Evolutionary conservation across 2,797 vertebrate species (phyloP), one percentile per base, ranked within the genome.

Genomic region (Podarcis siculus): DNA sequence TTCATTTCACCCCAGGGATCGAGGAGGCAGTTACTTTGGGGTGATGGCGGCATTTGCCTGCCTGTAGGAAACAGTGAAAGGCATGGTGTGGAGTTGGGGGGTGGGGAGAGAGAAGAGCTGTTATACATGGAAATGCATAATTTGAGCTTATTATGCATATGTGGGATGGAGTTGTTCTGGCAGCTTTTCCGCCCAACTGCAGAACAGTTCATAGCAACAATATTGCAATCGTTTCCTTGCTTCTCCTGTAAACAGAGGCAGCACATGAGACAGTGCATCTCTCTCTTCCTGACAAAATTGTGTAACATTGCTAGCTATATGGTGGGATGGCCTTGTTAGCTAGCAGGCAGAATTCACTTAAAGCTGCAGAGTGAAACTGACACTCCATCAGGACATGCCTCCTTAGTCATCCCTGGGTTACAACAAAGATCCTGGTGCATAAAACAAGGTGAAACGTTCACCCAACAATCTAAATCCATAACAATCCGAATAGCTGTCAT

Each of bases 181-280:
- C 66, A 7, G 4, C 88, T 66, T 35, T 35, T 45, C 89, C 23
- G 32, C 37, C 39, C 37, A 67, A 72, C 61, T 86, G 25, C 15
- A 69, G 32, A 73, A 69, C 19, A 76, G 13, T 27, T 82, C 79
- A 45, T 35, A 86, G 64, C 45, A 66, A 32, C 89, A 78, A 69
- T 49, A 37, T 35, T 87, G 72, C 25, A 88, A 6, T 91, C 71
- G 79, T 92, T 93, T 88, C 80, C 71, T 93, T 89, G 72, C 66
- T 92, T 45, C 6, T 88, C 19, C 72, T 89, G 23, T 10, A 82
- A 49, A 86, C 21, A 86, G 37, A 30, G 64, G 45, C 19, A 32
- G 8, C 73, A 58, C n/a, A 32, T 61, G 23, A 71, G 66, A n/a
- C 55, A 13, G 4, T 27, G n/a, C 69, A 71, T 9, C 21, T 39